Evolutionary conservation across 2,113 vertebrate species (phyloP).

Genomic region (Variabilichromis moorii): DNA sequence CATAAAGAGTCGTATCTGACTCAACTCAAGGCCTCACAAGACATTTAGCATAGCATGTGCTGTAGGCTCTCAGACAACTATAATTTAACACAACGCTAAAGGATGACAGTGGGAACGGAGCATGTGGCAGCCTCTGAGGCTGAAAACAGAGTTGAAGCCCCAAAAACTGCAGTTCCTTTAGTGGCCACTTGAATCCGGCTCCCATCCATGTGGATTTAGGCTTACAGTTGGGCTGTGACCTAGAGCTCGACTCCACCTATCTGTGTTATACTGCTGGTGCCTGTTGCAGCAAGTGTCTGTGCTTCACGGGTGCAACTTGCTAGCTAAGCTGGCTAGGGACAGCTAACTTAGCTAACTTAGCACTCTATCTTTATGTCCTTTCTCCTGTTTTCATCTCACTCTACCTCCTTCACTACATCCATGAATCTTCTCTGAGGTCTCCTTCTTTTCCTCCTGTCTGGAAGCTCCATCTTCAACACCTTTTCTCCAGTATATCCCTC

Average conservation of each 20-base stretch:
- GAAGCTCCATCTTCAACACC: background rate
- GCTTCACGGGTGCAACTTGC: background rate
- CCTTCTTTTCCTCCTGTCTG: background rate
- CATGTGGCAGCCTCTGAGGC: background rate
- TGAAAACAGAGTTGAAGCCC: background rate
- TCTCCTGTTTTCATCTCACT: background rate
- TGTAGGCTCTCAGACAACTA: background rate
- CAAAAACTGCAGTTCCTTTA: background rate
- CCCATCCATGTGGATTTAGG: background rate
- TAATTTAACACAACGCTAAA: background rate
- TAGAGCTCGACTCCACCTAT: background rate
- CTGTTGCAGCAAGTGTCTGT: background rate
- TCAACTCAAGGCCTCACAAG: background rate
- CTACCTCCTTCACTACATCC: background rate
- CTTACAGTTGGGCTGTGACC: background rate
- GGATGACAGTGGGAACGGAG: background rate
- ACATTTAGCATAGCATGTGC: background rate
- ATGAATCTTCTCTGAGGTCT: background rate
- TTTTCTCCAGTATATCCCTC: background rate
- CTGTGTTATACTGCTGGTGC: background rate
- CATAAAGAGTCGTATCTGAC: background rate
- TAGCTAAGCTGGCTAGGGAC: background rate
- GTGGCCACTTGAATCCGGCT: background rate
- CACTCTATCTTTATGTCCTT: background rate
- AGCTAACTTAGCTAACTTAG: background rate